Percentiles rank a stretch among this genome's conserved stretches.
Evolutionary conservation across 2,888 invertebrate genomes (phyloP).

Genomic region (Gymnoscelis rufifasciata): DNA sequence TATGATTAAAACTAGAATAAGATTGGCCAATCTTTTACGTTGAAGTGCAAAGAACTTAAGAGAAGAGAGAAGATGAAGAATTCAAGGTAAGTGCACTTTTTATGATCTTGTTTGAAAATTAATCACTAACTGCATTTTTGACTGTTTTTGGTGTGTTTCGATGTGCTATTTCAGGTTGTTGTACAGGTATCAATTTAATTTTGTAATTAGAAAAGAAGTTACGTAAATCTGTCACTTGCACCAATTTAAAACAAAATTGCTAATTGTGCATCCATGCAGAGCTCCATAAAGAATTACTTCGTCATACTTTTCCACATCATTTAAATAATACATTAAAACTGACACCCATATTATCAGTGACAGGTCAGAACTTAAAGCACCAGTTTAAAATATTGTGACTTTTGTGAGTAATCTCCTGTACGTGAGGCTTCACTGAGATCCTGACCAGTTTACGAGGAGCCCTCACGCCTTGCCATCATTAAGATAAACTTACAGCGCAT

Average conservation of each 20-base stretch:
- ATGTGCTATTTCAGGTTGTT: constrained; percentile 64
- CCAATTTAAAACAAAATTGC: not conserved
- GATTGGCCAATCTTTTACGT: constrained; percentile 68
- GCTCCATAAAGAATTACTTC: constrained; percentile 25
- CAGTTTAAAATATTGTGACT: constrained; percentile 71
- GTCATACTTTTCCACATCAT: constrained; percentile 39
- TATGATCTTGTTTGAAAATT: constrained; percentile 37
- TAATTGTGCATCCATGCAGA: not conserved
- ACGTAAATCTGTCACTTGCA: not conserved
- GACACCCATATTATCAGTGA: constrained; percentile 60
- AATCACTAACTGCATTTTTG: constrained; percentile 48
- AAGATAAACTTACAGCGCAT: not conserved
- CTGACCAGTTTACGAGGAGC: constrained; percentile 15
- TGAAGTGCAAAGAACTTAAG: constrained; percentile 38
- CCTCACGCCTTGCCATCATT: not conserved
- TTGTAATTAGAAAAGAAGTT: not conserved
- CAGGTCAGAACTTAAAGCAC: constrained; percentile 60
- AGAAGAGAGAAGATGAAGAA: constrained; percentile 42
- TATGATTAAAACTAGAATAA: constrained; percentile 48
- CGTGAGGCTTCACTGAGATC: constrained; percentile 21
- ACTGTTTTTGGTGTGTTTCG: constrained; percentile 58
- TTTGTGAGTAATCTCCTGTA: constrained; percentile 54
- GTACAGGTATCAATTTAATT: constrained; percentile 70
- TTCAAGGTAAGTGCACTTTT: constrained; percentile 59
- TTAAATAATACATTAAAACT: constrained; percentile 59